Evolutionary conservation across 2,888 invertebrate genomes (phyloP).

Genomic region (Andrena haemorrhoa): DNA sequence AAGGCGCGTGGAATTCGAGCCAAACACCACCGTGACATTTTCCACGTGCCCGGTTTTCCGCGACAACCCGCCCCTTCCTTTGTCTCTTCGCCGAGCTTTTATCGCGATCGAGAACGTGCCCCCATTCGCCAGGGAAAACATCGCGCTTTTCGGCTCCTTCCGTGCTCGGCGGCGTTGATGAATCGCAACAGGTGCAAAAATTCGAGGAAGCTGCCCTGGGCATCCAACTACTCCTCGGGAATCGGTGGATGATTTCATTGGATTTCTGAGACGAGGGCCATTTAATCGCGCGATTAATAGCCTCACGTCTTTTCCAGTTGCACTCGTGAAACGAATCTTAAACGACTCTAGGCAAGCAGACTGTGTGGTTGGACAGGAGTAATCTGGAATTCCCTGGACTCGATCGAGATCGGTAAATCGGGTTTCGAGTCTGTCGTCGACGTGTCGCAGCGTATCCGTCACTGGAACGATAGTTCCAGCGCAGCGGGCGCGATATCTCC

Average conservation of each 20-base stretch:
- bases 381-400: background rate
- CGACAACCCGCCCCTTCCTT: slow-evolving; percentile 15
- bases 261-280: background rate
- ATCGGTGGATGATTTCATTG: background rate
- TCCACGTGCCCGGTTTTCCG: slow-evolving; percentile 17
- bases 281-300: background rate
- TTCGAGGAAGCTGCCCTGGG: background rate
- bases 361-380: background rate
- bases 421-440: background rate
- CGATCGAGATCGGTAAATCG: background rate
- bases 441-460: background rate
- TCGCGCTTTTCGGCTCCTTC: background rate
- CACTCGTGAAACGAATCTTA: too few species aligned
- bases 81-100: slow-evolving; percentile 8
- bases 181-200: slow-evolving; percentile 55
- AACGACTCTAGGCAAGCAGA: too few species aligned
- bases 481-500: slow-evolving; percentile 19
- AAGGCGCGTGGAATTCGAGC: slow-evolving; percentile 35
- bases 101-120: background rate
- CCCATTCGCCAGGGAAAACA: background rate
- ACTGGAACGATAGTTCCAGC: background rate
- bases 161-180: background rate
- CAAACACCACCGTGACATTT: slow-evolving; percentile 34
- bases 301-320: too few species aligned
- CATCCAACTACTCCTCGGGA: background rate